Evolutionary conservation across 2,797 vertebrate genomes (phyloP).

Genomic region (Sebastes vulpes): DNA sequence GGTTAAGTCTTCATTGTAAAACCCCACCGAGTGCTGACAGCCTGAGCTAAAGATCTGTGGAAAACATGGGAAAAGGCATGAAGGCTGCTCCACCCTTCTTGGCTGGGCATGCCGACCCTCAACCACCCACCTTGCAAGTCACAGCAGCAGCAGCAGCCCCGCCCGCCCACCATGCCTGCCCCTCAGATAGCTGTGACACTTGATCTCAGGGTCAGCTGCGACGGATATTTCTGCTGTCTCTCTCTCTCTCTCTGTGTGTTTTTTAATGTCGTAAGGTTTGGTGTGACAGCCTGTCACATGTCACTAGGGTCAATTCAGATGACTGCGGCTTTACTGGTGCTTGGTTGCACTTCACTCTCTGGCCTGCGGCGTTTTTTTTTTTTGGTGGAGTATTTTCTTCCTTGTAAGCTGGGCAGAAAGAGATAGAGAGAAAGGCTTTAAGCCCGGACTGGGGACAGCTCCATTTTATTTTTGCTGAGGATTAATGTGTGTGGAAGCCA

Average conservation of each 20-base stretch:
- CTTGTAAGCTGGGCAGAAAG: slow-evolving; percentile 13
- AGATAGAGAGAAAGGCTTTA: not conserved
- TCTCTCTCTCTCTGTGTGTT: slow-evolving; percentile 63
- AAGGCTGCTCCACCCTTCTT: slow-evolving; percentile 41
- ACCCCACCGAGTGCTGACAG: slow-evolving; percentile 32
- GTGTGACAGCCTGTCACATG: slow-evolving; percentile 76
- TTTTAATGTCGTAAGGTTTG: slow-evolving; percentile 79
- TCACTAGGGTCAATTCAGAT: slow-evolving; percentile 63
- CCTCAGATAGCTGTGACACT: slow-evolving; percentile 75
- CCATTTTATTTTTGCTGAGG: slow-evolving; percentile 21
- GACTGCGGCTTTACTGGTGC: slow-evolving; percentile 57
- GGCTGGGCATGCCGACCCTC: slow-evolving; percentile 16
- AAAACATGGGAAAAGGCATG: slow-evolving; percentile 51
- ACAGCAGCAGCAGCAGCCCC: not conserved
- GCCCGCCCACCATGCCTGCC: slow-evolving; percentile 28
- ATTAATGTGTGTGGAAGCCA: slow-evolving; percentile 7
- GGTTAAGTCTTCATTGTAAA: slow-evolving; percentile 62
- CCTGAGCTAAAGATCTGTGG: slow-evolving; percentile 28
- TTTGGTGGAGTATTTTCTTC: slow-evolving; percentile 37
- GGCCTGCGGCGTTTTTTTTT: not conserved
- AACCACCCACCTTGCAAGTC: slow-evolving; percentile 38
- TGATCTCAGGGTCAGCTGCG: slow-evolving; percentile 86
- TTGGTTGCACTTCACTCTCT: slow-evolving; percentile 39
- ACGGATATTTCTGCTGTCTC: slow-evolving; percentile 79
- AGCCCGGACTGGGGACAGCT: slow-evolving; percentile 3